These are phyloP conservation scores for Loxodonta africana DNA, from an alignment of 2,113 vertebrate species.

Conservation along the genomic window DNA sequence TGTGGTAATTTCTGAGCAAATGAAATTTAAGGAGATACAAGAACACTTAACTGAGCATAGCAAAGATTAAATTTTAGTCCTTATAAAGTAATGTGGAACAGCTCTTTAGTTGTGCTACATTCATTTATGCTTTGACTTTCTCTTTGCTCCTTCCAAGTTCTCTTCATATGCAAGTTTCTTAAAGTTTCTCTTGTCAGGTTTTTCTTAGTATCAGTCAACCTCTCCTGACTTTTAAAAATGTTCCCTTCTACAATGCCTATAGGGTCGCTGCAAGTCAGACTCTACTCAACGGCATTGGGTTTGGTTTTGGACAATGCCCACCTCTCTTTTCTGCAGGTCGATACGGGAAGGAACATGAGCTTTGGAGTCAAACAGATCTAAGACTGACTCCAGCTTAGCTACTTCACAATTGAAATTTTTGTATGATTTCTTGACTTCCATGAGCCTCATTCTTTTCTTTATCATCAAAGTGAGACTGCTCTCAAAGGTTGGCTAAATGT, in stretches of 20 bases:
- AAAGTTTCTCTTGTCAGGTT: neutral
- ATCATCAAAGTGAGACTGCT: neutral
- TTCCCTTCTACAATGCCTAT: neutral
- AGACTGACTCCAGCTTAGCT: neutral
- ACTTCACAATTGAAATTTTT: neutral
- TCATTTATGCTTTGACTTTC: neutral
- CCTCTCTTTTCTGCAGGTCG: neutral
- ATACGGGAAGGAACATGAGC: neutral
- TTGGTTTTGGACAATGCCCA: neutral
- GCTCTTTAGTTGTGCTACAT: neutral
- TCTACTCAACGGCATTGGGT: no score
- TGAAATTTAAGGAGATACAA: neutral
- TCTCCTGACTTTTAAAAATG: neutral
- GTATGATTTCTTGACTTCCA: conserved; percentile 1
- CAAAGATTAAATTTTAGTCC: neutral
- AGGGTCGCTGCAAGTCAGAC: no score
- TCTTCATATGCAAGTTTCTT: neutral
- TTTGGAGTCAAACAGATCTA: neutral
- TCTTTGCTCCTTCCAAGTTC: neutral
- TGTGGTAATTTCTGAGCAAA: neutral
- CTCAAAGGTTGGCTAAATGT: neutral
- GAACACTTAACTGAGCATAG: neutral
- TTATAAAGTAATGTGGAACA: neutral
- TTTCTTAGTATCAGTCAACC: neutral
- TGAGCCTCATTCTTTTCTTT: neutral